Percentiles rank a stretch among this genome's conserved stretches.
phyloP scores from a whole-genome alignment of 2,888 invertebrate genomes.

The Metellina segmentata region DNA sequence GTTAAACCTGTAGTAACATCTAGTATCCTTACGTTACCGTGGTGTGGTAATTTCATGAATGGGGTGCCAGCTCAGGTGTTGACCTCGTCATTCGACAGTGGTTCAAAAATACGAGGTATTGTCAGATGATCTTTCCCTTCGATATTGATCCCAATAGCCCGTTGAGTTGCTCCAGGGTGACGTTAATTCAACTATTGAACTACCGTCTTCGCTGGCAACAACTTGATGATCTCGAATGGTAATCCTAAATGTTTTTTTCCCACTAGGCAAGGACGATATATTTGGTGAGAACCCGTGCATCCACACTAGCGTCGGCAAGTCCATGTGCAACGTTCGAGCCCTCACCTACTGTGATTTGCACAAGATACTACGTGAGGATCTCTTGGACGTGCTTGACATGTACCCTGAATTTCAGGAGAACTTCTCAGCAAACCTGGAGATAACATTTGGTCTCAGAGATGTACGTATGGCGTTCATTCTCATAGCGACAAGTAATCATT shows the following conservation, averaged over 20 bases:
- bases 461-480: conserved; percentile 80
- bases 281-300: conserved; percentile 99
- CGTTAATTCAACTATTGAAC: too few relatives aligned
- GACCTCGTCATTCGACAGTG: too few relatives aligned
- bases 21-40: too few relatives aligned
- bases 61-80: too few relatives aligned
- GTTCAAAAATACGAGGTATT: too few relatives aligned
- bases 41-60: too few relatives aligned
- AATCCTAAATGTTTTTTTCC: background rate
- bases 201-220: too few relatives aligned
- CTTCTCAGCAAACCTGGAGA: conserved; percentile 96
- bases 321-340: conserved; percentile 97
- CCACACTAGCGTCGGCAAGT: conserved; percentile 97
- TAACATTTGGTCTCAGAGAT: conserved; percentile 97
- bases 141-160: too few relatives aligned
- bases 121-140: too few relatives aligned
- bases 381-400: conserved; percentile 96
- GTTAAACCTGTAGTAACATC: too few relatives aligned
- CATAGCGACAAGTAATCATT: background rate
- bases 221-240: background rate
- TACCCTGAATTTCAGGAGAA: conserved; percentile 97
- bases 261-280: conserved; percentile 95
- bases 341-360: conserved; percentile 99
- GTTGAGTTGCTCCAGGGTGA: too few relatives aligned
- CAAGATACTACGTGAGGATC: conserved; percentile 96